Evolutionary conservation across 1,140 invertebrate genomes (phyloP), one percentile per base, ranked within the genome.

Genomic region (Ostrea edulis): DNA sequence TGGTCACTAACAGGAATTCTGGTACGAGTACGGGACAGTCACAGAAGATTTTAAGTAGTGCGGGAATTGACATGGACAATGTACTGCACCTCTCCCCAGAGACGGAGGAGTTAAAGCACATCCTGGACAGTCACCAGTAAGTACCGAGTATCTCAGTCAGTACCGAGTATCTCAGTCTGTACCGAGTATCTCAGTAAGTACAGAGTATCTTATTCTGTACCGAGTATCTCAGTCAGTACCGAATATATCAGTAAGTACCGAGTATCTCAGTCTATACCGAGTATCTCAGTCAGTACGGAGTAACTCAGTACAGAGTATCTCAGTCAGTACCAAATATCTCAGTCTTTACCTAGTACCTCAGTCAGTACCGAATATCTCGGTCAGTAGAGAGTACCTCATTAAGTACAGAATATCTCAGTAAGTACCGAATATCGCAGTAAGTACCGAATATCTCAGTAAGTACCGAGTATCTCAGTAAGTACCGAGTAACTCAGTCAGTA

Each of bases 121-220:
- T 85, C 14, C 58, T 85, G 22, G 25, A 65, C 25, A 51, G 8
- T 29, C 53, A 85, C n/a, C 25, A 51, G 84, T 85, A 85, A 62
- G 58, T 77, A 29, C 44, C 35, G 29, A 82, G n/a, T 12, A 35
- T 8, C 4, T n/a, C n/a, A 51, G 35, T 7, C 4, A 82, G 35
- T 7, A 82, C n/a, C n/a, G n/a, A n/a, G n/a, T n/a, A 82, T 20
- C 35, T 17, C n/a, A 51, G 8, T 35, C 14, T 35, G 8, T 8
- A 82, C n/a, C n/a, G 25, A n/a, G n/a, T 58, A 3, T 52, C 22
- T 84, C 44, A n/a, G 8, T 22, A 53, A 2, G n/a, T 51, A 17
- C 14, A 9, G 0, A 0, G 7, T 22, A 17, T 83, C 12, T 51
- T 83, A 51, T 14, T n/a, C n/a, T 8, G 8, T 44, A 9, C 7